phyloP scores from a whole-genome alignment of 2,797 vertebrate species.

The Notolabrus celidotus region DNA sequence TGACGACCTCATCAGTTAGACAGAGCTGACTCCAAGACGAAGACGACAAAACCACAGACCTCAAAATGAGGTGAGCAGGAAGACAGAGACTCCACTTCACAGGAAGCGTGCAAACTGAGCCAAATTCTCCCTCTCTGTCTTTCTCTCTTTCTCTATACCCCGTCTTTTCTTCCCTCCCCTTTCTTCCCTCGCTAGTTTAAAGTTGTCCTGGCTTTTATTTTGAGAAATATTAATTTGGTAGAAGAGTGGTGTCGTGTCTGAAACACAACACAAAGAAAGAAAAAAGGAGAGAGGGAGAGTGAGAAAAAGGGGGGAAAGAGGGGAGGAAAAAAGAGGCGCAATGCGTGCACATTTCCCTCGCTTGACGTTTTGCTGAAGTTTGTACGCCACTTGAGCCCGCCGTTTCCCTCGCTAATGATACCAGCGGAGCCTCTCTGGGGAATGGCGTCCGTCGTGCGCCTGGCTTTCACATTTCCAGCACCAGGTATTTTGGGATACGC shows the following conservation, averaged over 20 bases:
- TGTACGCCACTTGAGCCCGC: conserved; percentile 88
- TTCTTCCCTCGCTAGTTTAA: conserved; percentile 85
- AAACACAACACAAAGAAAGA: conserved; percentile 78
- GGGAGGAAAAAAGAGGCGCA: conserved; percentile 63
- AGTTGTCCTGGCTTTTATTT: conserved; percentile 92
- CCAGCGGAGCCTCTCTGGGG: conserved; percentile 87
- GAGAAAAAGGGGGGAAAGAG: conserved; percentile 43
- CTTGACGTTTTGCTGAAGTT: conserved; percentile 93
- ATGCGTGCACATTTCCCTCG: conserved; percentile 82
- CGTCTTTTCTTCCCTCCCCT: conserved; percentile 69
- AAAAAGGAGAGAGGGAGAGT: conserved; percentile 68
- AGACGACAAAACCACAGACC: conserved; percentile 82
- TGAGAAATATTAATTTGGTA: conserved; percentile 91
- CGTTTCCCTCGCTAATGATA: conserved; percentile 90
- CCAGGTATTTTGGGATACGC: conserved; percentile 89
- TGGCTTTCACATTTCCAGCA: conserved; percentile 84
- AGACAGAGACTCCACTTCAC: conserved; percentile 80
- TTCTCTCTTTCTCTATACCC: conserved; percentile 7
- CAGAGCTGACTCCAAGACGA: conserved; percentile 78
- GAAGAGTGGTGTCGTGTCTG: conserved; percentile 77
- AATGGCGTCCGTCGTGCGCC: conserved; percentile 84
- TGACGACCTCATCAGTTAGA: conserved; percentile 86
- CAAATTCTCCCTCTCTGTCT: conserved; percentile 60
- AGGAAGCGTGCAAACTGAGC: conserved; percentile 72
- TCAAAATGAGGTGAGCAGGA: conserved; percentile 77